A percentile compares a stretch with the other conserved stretches of the same genome.
Evolutionary conservation across 2,888 invertebrate species (phyloP).

Genomic region (Xylota segnis): DNA sequence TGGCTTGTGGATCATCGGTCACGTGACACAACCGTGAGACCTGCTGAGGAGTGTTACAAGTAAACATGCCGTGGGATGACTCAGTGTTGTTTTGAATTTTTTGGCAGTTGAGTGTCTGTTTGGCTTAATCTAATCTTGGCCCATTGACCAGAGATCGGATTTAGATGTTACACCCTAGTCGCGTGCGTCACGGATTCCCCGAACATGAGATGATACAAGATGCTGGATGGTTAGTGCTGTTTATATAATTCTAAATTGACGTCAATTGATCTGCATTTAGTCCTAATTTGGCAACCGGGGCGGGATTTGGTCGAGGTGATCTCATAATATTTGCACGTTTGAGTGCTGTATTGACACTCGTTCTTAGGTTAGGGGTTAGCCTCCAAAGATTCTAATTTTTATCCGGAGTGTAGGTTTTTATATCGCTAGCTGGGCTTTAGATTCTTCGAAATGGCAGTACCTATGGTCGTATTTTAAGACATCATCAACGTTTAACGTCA

Average conservation of each 20-base stretch:
- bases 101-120: slow-evolving; percentile 13
- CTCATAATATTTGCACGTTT: slow-evolving; percentile 35
- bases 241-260: slow-evolving; percentile 28
- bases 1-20: background rate
- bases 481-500: too few species aligned
- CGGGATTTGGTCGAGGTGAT: background rate
- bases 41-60: background rate
- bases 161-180: background rate
- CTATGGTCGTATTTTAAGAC: too few species aligned
- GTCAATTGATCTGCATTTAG: slow-evolving; percentile 33
- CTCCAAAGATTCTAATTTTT: too few species aligned
- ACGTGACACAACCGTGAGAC: slow-evolving; percentile 22
- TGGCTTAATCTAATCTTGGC: slow-evolving; percentile 21
- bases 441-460: too few species aligned
- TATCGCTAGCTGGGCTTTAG: too few species aligned
- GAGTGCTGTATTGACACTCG: too few species aligned
- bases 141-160: slow-evolving; percentile 9
- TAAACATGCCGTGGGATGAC: slow-evolving; percentile 31
- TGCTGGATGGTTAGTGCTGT: slow-evolving; percentile 1
- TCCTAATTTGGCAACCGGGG: slow-evolving; percentile 1
- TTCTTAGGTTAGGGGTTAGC: too few species aligned
- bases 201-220: slow-evolving; percentile 27
- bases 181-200: slow-evolving; percentile 57
- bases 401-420: too few species aligned
- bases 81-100: slow-evolving; percentile 23